Evolutionary conservation across 2,113 vertebrate species (phyloP).

Genomic region (Menura novaehollandiae): DNA sequence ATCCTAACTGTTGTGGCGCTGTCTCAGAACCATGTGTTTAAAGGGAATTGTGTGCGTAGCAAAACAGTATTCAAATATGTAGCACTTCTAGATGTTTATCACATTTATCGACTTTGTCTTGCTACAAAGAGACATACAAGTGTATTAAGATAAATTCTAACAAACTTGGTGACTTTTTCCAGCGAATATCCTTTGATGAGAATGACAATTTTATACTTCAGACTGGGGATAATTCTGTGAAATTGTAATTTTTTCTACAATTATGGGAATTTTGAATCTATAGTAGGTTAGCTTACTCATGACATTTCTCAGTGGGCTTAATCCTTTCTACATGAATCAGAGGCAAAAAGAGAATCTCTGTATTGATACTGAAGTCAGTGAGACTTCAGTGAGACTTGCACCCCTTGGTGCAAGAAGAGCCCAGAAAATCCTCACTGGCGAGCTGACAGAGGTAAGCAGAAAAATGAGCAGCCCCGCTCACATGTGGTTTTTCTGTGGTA

Average conservation of each 20-base stretch:
- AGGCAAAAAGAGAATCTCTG: not conserved
- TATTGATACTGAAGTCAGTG: not conserved
- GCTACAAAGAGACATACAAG: not conserved
- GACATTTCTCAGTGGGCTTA: not conserved
- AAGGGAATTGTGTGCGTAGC: not conserved
- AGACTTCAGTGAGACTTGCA: not conserved
- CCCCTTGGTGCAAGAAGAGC: not conserved
- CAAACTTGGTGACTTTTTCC: not conserved
- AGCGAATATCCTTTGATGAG: not conserved
- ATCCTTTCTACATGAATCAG: not conserved
- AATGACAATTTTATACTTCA: not conserved
- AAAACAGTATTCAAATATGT: not conserved
- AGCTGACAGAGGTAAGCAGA: not conserved
- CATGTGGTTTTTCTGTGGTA: fast-evolving
- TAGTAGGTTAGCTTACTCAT: not conserved
- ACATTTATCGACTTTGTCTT: fast-evolving
- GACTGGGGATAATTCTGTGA: not conserved
- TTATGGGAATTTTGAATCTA: not conserved
- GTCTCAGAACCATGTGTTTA: not conserved
- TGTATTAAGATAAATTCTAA: not conserved
- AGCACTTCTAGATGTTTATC: not conserved
- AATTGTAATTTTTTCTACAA: not conserved
- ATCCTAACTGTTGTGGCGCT: not conserved
- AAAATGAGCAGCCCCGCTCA: fast-evolving
- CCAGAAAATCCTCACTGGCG: not conserved